Percentiles rank a stretch among this genome's conserved stretches.
phyloP scores from a whole-genome alignment of 37 sponge, comb jelly and placozoan genomes.

The Tethya wilhelma region DNA sequence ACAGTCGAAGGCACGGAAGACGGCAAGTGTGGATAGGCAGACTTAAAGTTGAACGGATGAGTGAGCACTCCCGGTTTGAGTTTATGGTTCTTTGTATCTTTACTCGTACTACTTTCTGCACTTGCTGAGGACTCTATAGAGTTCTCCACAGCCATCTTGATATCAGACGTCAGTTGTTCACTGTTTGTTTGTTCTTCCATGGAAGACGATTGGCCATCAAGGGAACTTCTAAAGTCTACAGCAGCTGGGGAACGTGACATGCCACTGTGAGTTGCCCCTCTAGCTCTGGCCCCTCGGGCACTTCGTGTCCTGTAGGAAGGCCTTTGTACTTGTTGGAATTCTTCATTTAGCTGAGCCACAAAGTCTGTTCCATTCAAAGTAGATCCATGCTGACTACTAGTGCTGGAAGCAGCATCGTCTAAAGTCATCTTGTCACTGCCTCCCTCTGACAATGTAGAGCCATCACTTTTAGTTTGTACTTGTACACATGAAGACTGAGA shows the following conservation, averaged over 20 bases:
- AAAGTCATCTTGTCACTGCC: neutral
- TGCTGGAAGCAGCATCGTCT: neutral
- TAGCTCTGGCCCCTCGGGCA: conserved; percentile 6
- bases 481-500: too few relatives aligned
- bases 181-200: neutral
- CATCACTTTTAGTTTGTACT: too few relatives aligned
- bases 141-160: too few relatives aligned
- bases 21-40: conserved; percentile 53
- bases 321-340: neutral
- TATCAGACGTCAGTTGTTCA: neutral
- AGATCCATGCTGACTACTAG: too few relatives aligned
- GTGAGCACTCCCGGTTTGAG: conserved; percentile 22
- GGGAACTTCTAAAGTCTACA: neutral
- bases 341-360: neutral
- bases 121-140: too few relatives aligned
- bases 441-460: neutral
- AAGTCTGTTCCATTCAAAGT: neutral
- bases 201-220: neutral
- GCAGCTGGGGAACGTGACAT: neutral
- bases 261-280: neutral
- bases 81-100: too few relatives aligned
- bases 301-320: neutral
- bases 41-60: conserved; percentile 63
- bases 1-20: conserved; percentile 21
- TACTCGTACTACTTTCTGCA: too few relatives aligned